These are phyloP conservation scores for Origma solitaria DNA, from an alignment of 2,113 vertebrate species.

Conservation along the genomic window DNA sequence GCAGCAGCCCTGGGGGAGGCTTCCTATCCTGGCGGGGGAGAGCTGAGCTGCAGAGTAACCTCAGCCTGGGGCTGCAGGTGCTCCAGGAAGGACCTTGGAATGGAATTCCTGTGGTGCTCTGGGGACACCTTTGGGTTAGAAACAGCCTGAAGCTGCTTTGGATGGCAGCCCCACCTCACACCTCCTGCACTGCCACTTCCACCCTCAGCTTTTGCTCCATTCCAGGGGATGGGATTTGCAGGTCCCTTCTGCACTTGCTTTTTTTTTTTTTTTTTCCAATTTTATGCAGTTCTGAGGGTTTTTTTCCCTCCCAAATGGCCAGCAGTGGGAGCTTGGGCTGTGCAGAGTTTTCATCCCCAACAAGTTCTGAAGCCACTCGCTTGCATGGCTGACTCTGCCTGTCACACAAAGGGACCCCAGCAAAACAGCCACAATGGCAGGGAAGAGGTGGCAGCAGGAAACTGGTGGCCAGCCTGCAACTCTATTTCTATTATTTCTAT, in stretches of 20 bases:
- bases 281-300: neutral
- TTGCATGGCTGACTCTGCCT: rapidly evolving
- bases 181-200: no score
- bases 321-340: rapidly evolving
- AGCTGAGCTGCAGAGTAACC: rapidly evolving
- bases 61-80: neutral
- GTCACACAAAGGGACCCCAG: neutral
- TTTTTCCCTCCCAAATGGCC: no score
- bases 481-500: neutral
- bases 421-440: neutral
- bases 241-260: neutral
- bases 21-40: rapidly evolving
- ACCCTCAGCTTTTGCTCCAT: rapidly evolving
- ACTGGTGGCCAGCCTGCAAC: neutral
- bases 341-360: no score
- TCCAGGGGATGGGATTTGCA: no score
- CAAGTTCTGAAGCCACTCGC: neutral
- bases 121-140: neutral
- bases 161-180: rapidly evolving
- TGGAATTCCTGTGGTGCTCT: neutral
- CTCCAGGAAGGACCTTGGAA: neutral
- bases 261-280: no score
- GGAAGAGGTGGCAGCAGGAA: no score
- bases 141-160: rapidly evolving
- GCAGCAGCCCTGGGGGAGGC: neutral